Percentiles rank a stretch among this genome's conserved stretches.
Evolutionary conservation across 2,797 vertebrate genomes (phyloP).

Genomic region (Spinibarbus caldwelli): DNA sequence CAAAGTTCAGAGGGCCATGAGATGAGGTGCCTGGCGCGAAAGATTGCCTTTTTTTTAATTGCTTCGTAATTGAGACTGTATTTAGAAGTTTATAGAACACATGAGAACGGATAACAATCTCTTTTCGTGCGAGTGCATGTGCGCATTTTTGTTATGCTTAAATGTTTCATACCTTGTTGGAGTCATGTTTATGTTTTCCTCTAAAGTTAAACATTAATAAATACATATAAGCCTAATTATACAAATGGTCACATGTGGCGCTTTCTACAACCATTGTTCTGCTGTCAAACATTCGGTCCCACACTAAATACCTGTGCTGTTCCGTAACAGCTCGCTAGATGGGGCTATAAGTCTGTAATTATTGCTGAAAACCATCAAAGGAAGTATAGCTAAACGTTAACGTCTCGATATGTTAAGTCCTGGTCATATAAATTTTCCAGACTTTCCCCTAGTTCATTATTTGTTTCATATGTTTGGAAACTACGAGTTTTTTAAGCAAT

Average conservation of each 20-base stretch:
- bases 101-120: background rate
- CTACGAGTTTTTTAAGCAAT: background rate
- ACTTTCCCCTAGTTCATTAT: background rate
- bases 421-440: background rate
- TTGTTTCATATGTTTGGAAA: background rate
- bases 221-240: background rate
- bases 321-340: conserved; percentile 74
- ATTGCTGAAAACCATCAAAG: background rate
- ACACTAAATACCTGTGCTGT: background rate
- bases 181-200: background rate
- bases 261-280: background rate
- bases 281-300: background rate
- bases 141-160: background rate
- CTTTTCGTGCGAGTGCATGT: background rate
- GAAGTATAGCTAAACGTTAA: background rate
- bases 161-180: background rate
- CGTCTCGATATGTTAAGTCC: background rate
- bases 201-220: background rate
- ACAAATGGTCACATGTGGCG: background rate
- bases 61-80: background rate
- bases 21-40: background rate
- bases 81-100: background rate
- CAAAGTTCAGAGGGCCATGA: background rate
- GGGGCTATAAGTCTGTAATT: conserved; percentile 78
- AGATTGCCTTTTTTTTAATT: background rate